Conservation (phyloP, 2,797 vertebrate genomes). For the Phalloptychus januarius region DNA sequence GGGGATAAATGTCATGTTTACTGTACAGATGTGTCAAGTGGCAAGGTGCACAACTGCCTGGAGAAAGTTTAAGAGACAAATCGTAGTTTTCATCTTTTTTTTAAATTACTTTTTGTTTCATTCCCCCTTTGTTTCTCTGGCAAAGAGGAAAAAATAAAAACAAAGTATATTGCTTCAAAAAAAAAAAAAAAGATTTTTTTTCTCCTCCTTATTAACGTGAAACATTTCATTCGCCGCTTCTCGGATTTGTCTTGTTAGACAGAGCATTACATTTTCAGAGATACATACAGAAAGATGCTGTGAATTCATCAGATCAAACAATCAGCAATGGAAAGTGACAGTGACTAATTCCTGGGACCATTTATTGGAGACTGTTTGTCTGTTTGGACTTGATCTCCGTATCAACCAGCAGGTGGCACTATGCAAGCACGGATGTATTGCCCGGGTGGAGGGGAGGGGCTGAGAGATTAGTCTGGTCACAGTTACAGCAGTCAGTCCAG, state of each 20-base stretch:
- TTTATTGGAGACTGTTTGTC: constrained; percentile 47
- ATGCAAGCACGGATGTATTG: constrained; percentile 75
- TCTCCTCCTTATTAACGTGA: constrained; percentile 69
- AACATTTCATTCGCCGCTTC: constrained; percentile 76
- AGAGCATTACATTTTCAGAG: constrained; percentile 78
- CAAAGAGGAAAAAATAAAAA: constrained; percentile 77
- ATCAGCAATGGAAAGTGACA: constrained; percentile 72
- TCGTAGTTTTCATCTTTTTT: constrained; percentile 55
- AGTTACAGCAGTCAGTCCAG: constrained; percentile 71
- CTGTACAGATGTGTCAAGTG: constrained; percentile 75
- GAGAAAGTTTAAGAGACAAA: constrained; percentile 67
- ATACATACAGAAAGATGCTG: constrained; percentile 80
- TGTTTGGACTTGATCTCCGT: constrained; percentile 57
- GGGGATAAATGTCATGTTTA: constrained; percentile 72
- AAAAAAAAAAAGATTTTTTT: not conserved
- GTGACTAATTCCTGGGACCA: constrained; percentile 72
- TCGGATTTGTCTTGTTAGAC: constrained; percentile 73
- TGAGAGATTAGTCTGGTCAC: constrained; percentile 76
- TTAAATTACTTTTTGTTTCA: constrained; percentile 59
- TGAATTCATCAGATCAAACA: constrained; percentile 77
- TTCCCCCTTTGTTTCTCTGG: constrained; percentile 62
- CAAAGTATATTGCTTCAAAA: constrained; percentile 78
- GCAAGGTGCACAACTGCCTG: constrained; percentile 74
- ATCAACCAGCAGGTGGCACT: constrained; percentile 74
- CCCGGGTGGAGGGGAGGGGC: constrained; percentile 74